Percentiles rank a stretch among this genome's conserved stretches.
These are phyloP conservation scores for Callyntrura sp. DNA, from an alignment of 2,888 invertebrate species.

Conservation along the genomic window DNA sequence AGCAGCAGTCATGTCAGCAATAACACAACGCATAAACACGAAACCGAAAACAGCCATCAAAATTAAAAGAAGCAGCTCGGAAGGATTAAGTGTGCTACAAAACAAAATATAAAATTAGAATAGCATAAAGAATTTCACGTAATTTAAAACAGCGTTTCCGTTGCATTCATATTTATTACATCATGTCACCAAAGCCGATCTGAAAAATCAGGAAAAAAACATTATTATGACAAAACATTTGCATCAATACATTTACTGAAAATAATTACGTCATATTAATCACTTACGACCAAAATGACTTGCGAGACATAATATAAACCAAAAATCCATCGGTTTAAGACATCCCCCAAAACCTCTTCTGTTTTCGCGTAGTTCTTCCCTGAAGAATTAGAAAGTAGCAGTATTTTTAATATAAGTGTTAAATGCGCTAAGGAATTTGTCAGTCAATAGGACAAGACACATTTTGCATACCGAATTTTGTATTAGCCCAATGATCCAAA, in stretches of 20 bases:
- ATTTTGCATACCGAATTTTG: slow-evolving; percentile 73
- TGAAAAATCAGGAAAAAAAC: slow-evolving; percentile 8
- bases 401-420: too few species aligned
- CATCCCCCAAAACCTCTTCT: slow-evolving; percentile 33
- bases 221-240: not conserved
- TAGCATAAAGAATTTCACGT: too few species aligned
- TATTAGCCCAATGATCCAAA: slow-evolving; percentile 71
- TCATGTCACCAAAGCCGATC: slow-evolving; percentile 83
- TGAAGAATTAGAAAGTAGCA: not conserved
- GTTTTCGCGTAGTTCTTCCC: not conserved
- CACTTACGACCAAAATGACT: slow-evolving; percentile 72
- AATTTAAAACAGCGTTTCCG: too few species aligned
- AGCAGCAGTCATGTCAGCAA: slow-evolving; percentile 83
- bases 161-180: slow-evolving; percentile 37
- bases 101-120: not conserved
- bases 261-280: too few species aligned
- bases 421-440: too few species aligned
- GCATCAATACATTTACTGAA: too few species aligned
- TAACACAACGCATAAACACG: slow-evolving; percentile 80
- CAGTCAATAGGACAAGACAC: too few species aligned
- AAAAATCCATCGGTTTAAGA: slow-evolving; percentile 74
- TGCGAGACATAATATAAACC: slow-evolving; percentile 82
- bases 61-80: slow-evolving; percentile 76
- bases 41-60: slow-evolving; percentile 82
- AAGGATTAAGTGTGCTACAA: slow-evolving; percentile 56